Evolutionary conservation across 2,797 vertebrate species (phyloP), one percentile per base, ranked within the genome.

Genomic region (Brotula barbata): DNA sequence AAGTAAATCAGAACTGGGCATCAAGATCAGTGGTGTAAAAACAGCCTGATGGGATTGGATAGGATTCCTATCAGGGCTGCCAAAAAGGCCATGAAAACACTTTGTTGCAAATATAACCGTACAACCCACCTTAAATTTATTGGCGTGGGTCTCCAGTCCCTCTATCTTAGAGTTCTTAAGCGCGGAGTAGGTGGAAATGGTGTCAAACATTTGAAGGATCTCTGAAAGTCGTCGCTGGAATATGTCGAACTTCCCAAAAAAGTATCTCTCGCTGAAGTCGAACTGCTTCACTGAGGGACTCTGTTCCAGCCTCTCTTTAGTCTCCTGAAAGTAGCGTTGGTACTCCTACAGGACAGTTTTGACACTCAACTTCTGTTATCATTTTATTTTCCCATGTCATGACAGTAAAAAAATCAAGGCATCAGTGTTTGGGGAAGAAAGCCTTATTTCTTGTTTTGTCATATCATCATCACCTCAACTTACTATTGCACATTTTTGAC

Each of bases 211-310:
- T 50, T 93, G 79, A 44, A 95, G 87, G 85, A 99, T 95, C 87
- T 97, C 98, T 68, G 88, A 66, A 22, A 98, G 90, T n/a, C 94
- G 94, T 55, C 91, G 90, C 80, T 96, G 91, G 86, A 98, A 98
- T 0, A 92, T 91, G 87, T 98, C 95, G 81, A 99, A 97, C 88
- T 98, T 98, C 77, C 96, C 95, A 74, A 99, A 99, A 66, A 98
- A 95, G 88, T 97, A 96, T 87, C 94, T 92, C 83, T 98, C 95
- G 19, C 96, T 97, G 85, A 98, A 96, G 85, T 95, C 92, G 89
- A 99, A 98, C 77, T 96, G 95, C 39, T 93, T 91, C 77, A 94
- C 93, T 39, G 80, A 65, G 20, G 93, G 91, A 57, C 85, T 92
- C 82, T 92, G 81, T 76, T 95, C 90, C 68, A 96, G 85, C 57